phyloP scores from a whole-genome alignment of 2,888 invertebrate genomes.

The Hirtodrosophila duncani region DNA sequence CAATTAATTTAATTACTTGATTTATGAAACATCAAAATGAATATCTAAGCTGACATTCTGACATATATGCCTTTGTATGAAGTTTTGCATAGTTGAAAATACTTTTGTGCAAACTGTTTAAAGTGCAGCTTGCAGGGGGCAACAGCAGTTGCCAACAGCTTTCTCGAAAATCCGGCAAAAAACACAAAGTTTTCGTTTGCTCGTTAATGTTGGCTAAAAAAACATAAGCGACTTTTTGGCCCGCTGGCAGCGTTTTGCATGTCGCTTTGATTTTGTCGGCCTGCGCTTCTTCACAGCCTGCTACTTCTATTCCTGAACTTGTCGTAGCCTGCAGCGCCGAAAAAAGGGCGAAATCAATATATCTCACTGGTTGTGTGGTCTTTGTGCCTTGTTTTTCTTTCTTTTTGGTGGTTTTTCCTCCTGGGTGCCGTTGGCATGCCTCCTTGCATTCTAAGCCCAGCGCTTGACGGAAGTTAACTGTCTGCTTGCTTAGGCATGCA shows the following conservation, averaged over 20 bases:
- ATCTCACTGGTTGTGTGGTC: conserved; percentile 31
- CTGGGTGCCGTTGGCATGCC: conserved; percentile 9
- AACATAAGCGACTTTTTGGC: conserved; percentile 34
- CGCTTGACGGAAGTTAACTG: conserved; percentile 53
- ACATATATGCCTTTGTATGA: too few species aligned
- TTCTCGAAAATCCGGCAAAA: too few species aligned
- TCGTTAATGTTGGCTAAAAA: too few species aligned
- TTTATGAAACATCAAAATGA: too few species aligned
- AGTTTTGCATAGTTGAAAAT: too few species aligned
- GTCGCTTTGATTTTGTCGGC: conserved; percentile 55
- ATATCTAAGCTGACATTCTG: too few species aligned
- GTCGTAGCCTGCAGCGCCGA: conserved; percentile 10
- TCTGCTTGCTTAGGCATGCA: conserved; percentile 63
- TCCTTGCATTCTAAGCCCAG: conserved; percentile 7
- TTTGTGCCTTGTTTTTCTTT: conserved; percentile 16
- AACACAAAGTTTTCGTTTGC: too few species aligned
- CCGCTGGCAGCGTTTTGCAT: conserved; percentile 59
- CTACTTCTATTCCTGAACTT: conserved; percentile 37
- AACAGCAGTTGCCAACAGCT: too few species aligned
- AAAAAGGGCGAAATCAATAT: conserved; percentile 58
- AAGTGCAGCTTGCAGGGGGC: conserved; percentile 2
- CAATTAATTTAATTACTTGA: too few species aligned
- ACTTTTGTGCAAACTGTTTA: too few species aligned
- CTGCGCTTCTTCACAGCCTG: conserved; percentile 24
- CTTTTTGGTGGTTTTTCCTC: neutral